Base-by-base conservation (phyloP, 2,797 vertebrate genomes). In the Gymnothorax javanicus region DNA sequence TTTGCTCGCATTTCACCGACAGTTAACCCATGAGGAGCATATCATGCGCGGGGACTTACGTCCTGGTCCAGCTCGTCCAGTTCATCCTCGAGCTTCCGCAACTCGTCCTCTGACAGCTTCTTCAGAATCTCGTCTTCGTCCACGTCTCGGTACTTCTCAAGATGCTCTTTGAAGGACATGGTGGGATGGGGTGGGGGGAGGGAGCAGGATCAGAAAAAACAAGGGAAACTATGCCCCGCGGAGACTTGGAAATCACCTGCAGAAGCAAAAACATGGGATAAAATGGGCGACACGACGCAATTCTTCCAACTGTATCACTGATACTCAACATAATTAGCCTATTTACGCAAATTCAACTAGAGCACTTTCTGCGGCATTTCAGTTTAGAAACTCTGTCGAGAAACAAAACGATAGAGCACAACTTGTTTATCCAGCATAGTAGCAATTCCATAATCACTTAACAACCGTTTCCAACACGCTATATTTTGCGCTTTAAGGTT, bases 21-120 rank as follows among this genome's bases (percentile, higher is more conserved):
- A 43, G 0, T 23, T 57, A 9, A 12, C n/a, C 23, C 77, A 75
- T 25, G 33, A 33, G 11, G 7, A 60, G 12, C 33, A 43, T 2
- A 43, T 43, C 33, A 56, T 1, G 6, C 9, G 58, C 17, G 1
- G 15, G 33, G 13, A 97, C 97, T 97, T 92, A 99, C 98, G 86
- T 99, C 98, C 87, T 98, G 98, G 92, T 99, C 98, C 88, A 99
- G 94, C 92, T 99, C 98, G 90, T 99, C 97, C 89, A 99, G 93
- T 86, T 99, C 98, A 86, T 98, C 97, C 91, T 99, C 98, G 89
- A 99, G 93, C 62, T 97, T 96, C 91, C 94, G 95, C 86, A 99
- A 95, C 91, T 99, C 98, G 4, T 99, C 98, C 79, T 98, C 98
- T 0, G 98, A 97, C 84, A 99, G 96, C 85, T 97, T 97, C 91